Percentiles rank a stretch among this genome's conserved stretches.
Evolutionary conservation across 1,140 invertebrate species (phyloP).

Genomic region (Brachionus rotundiformis): DNA sequence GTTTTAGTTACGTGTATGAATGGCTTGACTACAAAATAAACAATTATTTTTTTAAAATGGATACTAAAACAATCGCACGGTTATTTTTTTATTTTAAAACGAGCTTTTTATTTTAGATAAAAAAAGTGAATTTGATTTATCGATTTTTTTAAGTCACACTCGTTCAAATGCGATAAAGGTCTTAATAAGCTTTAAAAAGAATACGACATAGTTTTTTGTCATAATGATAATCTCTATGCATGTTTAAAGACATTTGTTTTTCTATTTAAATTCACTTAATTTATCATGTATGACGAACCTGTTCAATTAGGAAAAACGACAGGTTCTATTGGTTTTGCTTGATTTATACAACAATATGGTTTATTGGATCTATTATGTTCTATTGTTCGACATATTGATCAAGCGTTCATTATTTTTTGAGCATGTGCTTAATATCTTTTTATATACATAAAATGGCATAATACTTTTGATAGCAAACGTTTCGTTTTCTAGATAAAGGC

Average conservation of each 20-base stretch:
- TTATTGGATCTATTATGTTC: background rate
- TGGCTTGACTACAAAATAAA: background rate
- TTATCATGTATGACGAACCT: background rate
- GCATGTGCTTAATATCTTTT: constrained; percentile 38
- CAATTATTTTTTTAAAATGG: background rate
- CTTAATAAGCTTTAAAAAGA: no score
- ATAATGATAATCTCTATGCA: no score
- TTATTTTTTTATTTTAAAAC: background rate
- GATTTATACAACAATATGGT: background rate
- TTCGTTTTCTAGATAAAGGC: constrained; percentile 16
- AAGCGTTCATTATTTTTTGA: background rate
- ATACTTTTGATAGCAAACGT: background rate
- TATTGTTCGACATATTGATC: constrained; percentile 8
- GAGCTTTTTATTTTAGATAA: background rate
- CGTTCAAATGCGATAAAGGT: background rate
- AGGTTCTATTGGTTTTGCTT: background rate
- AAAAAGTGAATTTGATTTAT: background rate
- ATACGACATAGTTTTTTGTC: no score
- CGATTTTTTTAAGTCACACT: background rate
- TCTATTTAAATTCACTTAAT: background rate
- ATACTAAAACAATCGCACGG: background rate
- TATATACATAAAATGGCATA: background rate
- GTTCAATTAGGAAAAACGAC: background rate
- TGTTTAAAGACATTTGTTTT: background rate
- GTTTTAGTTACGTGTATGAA: background rate